Evolutionary conservation across 2,113 vertebrate genomes (phyloP).

Genomic region (Stigmatopora argus): DNA sequence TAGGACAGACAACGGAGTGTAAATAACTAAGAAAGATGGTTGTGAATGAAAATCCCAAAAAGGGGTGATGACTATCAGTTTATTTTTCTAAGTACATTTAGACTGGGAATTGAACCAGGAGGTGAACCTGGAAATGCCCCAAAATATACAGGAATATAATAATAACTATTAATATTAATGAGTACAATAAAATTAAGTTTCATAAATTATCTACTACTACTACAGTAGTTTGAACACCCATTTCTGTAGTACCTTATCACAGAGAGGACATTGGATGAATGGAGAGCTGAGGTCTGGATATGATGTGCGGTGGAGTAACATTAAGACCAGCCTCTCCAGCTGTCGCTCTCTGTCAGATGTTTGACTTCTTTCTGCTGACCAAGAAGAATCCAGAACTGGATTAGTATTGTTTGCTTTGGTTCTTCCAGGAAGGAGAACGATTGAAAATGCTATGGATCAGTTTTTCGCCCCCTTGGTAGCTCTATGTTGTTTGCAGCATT

Average conservation of each 20-base stretch:
- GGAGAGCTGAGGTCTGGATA: slow-evolving; percentile 50
- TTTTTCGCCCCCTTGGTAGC: not conserved
- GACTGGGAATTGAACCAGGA: not conserved
- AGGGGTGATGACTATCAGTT: too few species aligned
- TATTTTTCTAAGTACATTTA: too few species aligned
- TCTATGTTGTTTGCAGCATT: not conserved
- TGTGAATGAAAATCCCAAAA: too few species aligned
- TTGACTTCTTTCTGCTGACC: slow-evolving; percentile 9
- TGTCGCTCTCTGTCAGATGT: slow-evolving; percentile 54
- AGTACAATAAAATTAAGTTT: too few species aligned
- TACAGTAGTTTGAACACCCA: too few species aligned
- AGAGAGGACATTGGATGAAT: slow-evolving; percentile 57
- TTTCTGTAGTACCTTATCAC: slow-evolving; percentile 59
- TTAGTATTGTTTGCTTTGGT: not conserved
- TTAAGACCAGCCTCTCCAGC: slow-evolving; percentile 65
- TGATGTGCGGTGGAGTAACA: slow-evolving; percentile 58
- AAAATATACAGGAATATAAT: too few species aligned
- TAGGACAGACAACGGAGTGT: too few species aligned
- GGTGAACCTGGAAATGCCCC: too few species aligned
- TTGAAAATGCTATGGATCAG: not conserved
- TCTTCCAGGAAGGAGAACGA: not conserved
- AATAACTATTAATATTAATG: too few species aligned
- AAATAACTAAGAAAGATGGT: too few species aligned
- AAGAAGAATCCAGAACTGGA: not conserved
- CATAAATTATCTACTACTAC: too few species aligned